Base-by-base conservation (phyloP, 1,140 invertebrate species). In the Pseudomyrmex cubaensis region DNA sequence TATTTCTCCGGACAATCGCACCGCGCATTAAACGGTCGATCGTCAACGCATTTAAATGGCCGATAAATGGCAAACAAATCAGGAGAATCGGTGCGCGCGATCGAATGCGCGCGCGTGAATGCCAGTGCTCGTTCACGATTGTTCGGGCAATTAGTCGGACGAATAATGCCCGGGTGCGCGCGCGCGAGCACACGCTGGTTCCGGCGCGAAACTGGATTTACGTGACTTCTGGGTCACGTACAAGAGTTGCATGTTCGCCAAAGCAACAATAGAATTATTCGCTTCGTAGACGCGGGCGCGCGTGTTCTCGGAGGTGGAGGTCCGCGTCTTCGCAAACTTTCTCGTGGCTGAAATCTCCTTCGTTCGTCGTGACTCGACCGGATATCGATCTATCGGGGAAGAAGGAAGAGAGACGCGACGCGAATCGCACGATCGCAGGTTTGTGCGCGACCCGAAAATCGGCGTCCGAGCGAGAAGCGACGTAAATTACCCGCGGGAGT, bases 251-350 rank as follows among this genome's bases (percentile, higher is more conserved):
- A 82, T 62, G 77, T 64, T 69, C 83, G 25, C 78, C 61, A 17
- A 66, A 46, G 67, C 85, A 78, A 84, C 85, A 84, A 84, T 77
- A 56, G 61, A 83, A 84, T 86, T 84, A 83, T 64, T 54, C 63
- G 75, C 56, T 22, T 61, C 61, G 74, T 50, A 25, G 25, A 76
- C 61, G 54, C 13, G 9, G 12, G 50, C 50, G 13, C 13, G 10
- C 44, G 77, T 63, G 63, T 82, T 82, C 62, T 44, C 52, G 73
- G 17, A 20, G 57, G 44, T 59, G 25, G 35, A n/a, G 25, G 50
- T 25, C 44, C 44, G 50, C 56, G 63, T 50, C 82, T 76, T 50
- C 22, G 75, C 22, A 54, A 63, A 77, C 59, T 80, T 59, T 59
- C 17, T n/a, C 3, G 25, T 46, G 50, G 46, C 50, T 15, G 64